These are phyloP conservation scores for Globia sparganii DNA, from an alignment of 2,888 invertebrate genomes.

Conservation along the genomic window DNA sequence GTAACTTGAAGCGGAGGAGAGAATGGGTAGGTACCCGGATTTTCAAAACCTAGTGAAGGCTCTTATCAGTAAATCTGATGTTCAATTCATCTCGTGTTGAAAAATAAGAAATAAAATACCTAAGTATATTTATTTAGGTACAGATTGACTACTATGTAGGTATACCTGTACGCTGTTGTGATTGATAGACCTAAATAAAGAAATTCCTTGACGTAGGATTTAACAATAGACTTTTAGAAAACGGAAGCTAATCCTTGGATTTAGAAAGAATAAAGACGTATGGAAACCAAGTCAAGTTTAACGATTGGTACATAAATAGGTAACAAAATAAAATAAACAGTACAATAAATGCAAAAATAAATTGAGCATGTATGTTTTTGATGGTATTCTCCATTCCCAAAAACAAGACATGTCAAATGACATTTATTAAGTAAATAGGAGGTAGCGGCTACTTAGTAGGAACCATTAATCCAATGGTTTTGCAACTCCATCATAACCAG, in stretches of 20 bases:
- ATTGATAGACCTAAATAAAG: not conserved
- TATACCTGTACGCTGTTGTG: not conserved
- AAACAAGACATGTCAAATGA: not conserved
- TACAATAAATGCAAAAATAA: too few species aligned
- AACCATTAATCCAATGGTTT: constrained; percentile 20
- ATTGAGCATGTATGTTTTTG: not conserved
- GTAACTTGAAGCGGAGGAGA: not conserved
- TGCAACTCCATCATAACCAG: constrained; percentile 22
- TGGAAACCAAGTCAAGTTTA: too few species aligned
- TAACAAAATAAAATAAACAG: too few species aligned
- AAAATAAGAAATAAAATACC: not conserved
- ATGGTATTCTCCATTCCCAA: not conserved
- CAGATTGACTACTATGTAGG: not conserved
- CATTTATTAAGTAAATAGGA: not conserved
- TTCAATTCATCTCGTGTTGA: not conserved
- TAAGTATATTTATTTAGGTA: too few species aligned
- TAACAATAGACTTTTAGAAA: not conserved
- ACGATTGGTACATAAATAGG: too few species aligned
- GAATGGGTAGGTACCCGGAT: not conserved
- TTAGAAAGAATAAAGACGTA: not conserved
- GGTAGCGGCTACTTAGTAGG: not conserved
- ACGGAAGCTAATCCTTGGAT: too few species aligned
- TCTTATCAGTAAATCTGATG: not conserved
- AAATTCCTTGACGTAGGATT: not conserved
- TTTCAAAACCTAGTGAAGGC: not conserved